phyloP scores from a whole-genome alignment of 2,797 vertebrate species.

The Pipistrellus kuhlii region DNA sequence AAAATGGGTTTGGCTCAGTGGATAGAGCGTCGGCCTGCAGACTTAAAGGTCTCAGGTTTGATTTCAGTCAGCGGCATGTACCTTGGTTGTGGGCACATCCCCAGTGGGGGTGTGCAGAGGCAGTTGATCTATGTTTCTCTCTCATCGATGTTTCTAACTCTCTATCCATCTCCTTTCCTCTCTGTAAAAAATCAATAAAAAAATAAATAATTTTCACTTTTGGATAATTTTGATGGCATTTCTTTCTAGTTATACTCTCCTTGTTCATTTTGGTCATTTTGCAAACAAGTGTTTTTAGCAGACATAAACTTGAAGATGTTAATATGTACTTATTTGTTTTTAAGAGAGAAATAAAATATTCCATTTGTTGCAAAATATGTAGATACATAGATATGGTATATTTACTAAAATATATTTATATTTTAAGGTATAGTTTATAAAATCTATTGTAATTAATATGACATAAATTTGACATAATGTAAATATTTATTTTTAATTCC shows the following conservation, averaged over 20 bases:
- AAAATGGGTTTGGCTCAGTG: too few species aligned
- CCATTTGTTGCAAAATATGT: neutral
- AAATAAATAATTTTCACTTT: neutral
- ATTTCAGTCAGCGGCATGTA: too few species aligned
- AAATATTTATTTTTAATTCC: neutral
- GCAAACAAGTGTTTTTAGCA: neutral
- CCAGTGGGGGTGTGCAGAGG: too few species aligned
- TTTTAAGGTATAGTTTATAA: neutral
- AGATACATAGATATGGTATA: neutral
- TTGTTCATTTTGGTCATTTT: constrained; percentile 11
- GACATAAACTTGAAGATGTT: neutral
- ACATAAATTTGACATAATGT: neutral
- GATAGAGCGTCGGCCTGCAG: too few species aligned
- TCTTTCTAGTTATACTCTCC: neutral
- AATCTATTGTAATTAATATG: neutral
- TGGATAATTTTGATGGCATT: neutral
- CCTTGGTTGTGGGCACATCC: too few species aligned
- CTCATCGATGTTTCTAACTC: too few species aligned
- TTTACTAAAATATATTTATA: neutral
- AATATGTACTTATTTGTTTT: neutral
- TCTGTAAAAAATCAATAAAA: too few species aligned
- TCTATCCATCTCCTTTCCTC: too few species aligned
- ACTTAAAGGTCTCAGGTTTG: too few species aligned
- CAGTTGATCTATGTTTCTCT: too few species aligned
- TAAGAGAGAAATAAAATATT: constrained; percentile 19